A percentile compares a stretch with the other conserved stretches of the same genome.
Evolutionary conservation across 2,888 invertebrate species (phyloP).

Genomic region (Hypselothyrea guttata): DNA sequence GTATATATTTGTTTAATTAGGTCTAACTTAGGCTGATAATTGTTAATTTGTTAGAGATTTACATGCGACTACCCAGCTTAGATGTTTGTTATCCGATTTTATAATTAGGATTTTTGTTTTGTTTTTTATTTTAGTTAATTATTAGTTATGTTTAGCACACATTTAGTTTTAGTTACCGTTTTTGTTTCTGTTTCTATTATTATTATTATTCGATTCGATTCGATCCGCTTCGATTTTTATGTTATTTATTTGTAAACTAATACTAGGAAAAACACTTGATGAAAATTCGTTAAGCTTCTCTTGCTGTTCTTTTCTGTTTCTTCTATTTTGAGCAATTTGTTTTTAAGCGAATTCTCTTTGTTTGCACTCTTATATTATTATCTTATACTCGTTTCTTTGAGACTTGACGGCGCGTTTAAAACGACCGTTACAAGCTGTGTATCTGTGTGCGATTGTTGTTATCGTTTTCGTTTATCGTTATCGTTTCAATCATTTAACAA

Average conservation of each 20-base stretch:
- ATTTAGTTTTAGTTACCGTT: conserved; percentile 64
- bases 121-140: conserved; percentile 40
- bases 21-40: conserved; percentile 64
- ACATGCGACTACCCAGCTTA: conserved; percentile 83
- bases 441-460: conserved; percentile 26
- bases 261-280: conserved; percentile 70
- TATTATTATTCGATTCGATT: conserved; percentile 15
- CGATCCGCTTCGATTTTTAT: too few species aligned
- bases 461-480: conserved; percentile 29
- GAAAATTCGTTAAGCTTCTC: conserved; percentile 72
- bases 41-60: conserved; percentile 79
- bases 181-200: conserved; percentile 57
- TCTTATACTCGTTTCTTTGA: conserved; percentile 65
- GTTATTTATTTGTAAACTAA: conserved; percentile 60
- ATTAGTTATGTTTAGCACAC: conserved; percentile 70
- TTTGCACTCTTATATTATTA: conserved; percentile 56
- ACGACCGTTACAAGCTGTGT: conserved; percentile 56
- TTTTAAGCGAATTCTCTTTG: conserved; percentile 44
- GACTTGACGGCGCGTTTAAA: conserved; percentile 59
- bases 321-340: conserved; percentile 57
- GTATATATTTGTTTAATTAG: conserved; percentile 54
- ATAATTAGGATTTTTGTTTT: conserved; percentile 56
- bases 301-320: conserved; percentile 43
- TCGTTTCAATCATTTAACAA: conserved; percentile 49
- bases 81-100: conserved; percentile 79